Evolutionary conservation across 1,140 invertebrate species (phyloP).

Genomic region (Drosophila kurseongensis): DNA sequence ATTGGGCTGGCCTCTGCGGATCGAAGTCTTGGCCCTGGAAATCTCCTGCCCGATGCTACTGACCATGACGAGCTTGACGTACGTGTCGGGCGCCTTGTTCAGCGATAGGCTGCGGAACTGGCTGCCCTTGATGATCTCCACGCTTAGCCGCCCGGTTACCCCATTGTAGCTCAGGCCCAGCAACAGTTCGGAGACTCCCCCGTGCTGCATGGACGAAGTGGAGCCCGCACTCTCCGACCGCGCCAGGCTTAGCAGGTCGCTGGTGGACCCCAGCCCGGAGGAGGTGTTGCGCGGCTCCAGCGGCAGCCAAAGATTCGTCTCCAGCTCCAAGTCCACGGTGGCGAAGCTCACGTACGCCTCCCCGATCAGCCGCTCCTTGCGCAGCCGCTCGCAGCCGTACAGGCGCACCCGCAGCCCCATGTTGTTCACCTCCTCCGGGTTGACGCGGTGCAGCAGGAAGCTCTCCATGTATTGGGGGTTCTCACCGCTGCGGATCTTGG

Average conservation of each 20-base stretch:
- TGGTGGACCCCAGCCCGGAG: conserved; percentile 86
- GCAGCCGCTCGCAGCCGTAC: conserved; percentile 95
- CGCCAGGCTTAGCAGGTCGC: conserved; percentile 91
- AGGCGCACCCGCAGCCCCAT: conserved; percentile 95
- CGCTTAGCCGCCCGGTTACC: conserved; percentile 94
- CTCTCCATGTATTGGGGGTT: conserved; percentile 97
- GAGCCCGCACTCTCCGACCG: conserved; percentile 96
- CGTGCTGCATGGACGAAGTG: conserved; percentile 95
- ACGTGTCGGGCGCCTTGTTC: conserved; percentile 94
- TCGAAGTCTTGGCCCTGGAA: conserved; percentile 95
- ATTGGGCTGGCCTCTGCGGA: conserved; percentile 95
- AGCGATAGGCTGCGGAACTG: conserved; percentile 93
- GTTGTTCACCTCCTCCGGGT: conserved; percentile 96
- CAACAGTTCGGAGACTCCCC: conserved; percentile 94
- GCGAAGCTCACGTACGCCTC: conserved; percentile 95
- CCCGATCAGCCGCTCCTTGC: conserved; percentile 95
- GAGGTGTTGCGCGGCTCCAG: conserved; percentile 93
- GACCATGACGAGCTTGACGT: conserved; percentile 95
- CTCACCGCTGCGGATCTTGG: conserved; percentile 94
- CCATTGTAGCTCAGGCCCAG: conserved; percentile 96
- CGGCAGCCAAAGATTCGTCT: conserved; percentile 95
- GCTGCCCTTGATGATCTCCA: conserved; percentile 96
- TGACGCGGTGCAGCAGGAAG: conserved; percentile 95
- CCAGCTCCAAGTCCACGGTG: conserved; percentile 93
- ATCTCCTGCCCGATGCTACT: conserved; percentile 97